These are phyloP conservation scores for Sardina pilchardus DNA, from an alignment of 2,113 vertebrate species.

Conservation along the genomic window DNA sequence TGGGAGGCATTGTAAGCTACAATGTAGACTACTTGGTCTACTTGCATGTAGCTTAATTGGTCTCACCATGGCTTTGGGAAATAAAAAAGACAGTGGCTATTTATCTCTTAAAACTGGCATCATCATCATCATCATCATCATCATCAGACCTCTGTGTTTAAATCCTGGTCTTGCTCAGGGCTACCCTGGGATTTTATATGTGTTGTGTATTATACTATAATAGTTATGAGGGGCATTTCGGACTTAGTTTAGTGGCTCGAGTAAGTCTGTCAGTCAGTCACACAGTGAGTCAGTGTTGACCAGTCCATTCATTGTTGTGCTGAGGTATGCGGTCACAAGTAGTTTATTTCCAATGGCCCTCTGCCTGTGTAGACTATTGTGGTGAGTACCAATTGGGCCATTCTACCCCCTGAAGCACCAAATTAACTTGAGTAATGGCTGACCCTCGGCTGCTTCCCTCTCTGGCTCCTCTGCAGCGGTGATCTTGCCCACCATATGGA, in stretches of 20 bases:
- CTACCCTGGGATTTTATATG: neutral
- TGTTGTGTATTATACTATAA: too few relatives aligned
- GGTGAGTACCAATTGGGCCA: neutral
- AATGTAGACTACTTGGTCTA: too few relatives aligned
- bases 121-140: too few relatives aligned
- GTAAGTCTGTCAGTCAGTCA: neutral
- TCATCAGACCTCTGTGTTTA: too few relatives aligned
- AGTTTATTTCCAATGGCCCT: neutral
- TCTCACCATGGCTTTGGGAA: neutral
- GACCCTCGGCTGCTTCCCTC: neutral
- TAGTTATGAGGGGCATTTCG: neutral
- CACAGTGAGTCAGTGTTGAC: neutral
- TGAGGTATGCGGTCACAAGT: neutral
- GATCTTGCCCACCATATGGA: constrained; percentile 83
- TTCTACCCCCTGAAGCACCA: neutral
- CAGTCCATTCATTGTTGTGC: neutral
- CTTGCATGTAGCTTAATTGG: neutral
- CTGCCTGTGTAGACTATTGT: neutral
- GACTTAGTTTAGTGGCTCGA: neutral
- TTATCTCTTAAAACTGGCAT: too few relatives aligned
- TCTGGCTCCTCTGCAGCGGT: constrained; percentile 67
- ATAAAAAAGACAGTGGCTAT: too few relatives aligned
- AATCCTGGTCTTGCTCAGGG: neutral
- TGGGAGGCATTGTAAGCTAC: neutral
- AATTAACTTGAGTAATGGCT: neutral